Base-by-base conservation (phyloP, 2,113 vertebrate genomes). In the Pseudorhombus dupliciocellatus region DNA sequence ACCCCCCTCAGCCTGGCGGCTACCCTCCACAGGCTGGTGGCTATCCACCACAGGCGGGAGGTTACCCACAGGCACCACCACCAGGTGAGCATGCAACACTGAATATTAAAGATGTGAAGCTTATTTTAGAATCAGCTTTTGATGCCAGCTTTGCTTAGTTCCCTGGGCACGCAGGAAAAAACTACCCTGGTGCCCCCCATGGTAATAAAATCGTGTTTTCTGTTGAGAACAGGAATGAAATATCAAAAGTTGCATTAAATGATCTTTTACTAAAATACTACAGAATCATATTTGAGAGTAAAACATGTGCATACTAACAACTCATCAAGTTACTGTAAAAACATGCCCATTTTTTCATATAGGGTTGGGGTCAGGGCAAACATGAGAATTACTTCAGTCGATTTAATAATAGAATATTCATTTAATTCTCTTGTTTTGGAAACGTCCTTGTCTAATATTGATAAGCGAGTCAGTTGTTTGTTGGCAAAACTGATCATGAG, bases 51-150 rank as follows among this genome's bases (percentile, higher is more conserved):
- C 70, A 73, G 40, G 59, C 77, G 1, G 88, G 89, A 11, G 89
- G 81, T 1, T 91, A 85, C 64, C 85, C 90, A 66, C 40, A 65
- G 4, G 81, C 82, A 75, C 87, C 90, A 10, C 87, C 92, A 25
- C 4, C 85, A 88, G 94, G 94, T 94, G 82, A 84, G 71, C 37
- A 7, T 21, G 9, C 28, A 42, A 37, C 5, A 48, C 7, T 56
- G 40, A 1, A 26, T 9, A 26, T 24, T 28, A 22, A 34, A 4
- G 30, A 30, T 9, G 2, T 9, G 18, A 55, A 14, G 16, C 25
- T 26, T 48, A n/a, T n/a, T 3, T 48, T 7, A 16, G 40, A 42
- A 15, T 42, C 16, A 42, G 40, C 15, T 16, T 4, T 42, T 42
- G 40, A 42, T 42, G 5, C 40, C 40, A 42, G 4, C 12, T 42